Percentiles rank a stretch among this genome's conserved stretches.
phyloP scores from a whole-genome alignment of 2,113 vertebrate species.

The Scalopus aquaticus region DNA sequence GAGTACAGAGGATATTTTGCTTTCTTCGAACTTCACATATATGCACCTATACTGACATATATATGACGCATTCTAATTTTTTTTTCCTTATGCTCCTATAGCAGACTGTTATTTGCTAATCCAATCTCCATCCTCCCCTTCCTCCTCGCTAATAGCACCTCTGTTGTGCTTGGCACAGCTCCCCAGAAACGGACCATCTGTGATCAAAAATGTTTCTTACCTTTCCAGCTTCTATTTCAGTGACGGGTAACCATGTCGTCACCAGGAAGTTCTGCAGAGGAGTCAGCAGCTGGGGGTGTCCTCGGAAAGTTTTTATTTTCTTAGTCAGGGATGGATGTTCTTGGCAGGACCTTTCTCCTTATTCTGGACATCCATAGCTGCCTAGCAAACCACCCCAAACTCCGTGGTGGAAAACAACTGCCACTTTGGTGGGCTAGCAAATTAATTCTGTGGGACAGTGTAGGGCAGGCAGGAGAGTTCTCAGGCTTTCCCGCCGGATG shows the following conservation, averaged over 20 bases:
- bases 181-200: background rate
- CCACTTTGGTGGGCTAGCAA: background rate
- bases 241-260: background rate
- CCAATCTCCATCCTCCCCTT: background rate
- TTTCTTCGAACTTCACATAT: background rate
- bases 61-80: background rate
- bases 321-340: background rate
- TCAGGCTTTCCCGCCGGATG: too few relatives aligned
- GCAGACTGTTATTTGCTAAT: background rate
- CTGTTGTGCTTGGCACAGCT: background rate
- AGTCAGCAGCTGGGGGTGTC: background rate
- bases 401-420: background rate
- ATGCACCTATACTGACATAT: background rate
- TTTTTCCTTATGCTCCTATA: background rate
- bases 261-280: background rate
- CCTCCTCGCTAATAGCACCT: background rate
- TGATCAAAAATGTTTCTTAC: background rate
- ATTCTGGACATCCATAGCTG: background rate
- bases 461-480: too few relatives aligned
- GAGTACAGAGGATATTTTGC: background rate
- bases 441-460: background rate
- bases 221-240: background rate
- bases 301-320: background rate
- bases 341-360: background rate
- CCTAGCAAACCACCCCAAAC: background rate